phyloP scores from a whole-genome alignment of 2,888 invertebrate species.

The Erebia palarica region DNA sequence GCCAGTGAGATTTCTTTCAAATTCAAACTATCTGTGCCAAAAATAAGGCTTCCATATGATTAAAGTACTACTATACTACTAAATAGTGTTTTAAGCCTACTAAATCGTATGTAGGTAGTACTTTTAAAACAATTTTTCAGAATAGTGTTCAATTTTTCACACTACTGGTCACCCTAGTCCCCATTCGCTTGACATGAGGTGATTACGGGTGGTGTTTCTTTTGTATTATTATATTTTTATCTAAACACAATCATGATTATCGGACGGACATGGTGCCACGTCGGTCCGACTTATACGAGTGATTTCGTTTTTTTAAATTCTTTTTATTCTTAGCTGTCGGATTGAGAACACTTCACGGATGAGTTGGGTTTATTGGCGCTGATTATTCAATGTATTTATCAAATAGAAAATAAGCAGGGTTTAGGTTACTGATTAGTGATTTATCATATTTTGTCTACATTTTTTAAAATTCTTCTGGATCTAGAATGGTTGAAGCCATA shows the following conservation, averaged over 20 bases:
- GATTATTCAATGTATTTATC: neutral
- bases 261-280: constrained; percentile 55
- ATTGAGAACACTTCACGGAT: constrained; percentile 50
- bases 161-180: constrained; percentile 48
- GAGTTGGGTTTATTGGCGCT: constrained; percentile 34
- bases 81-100: too few species aligned
- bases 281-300: constrained; percentile 55
- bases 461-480: too few species aligned
- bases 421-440: neutral
- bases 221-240: constrained; percentile 77
- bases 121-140: neutral
- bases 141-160: neutral
- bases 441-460: too few species aligned
- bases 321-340: constrained; percentile 47
- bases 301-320: constrained; percentile 47
- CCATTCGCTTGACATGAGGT: constrained; percentile 68
- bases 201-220: constrained; percentile 78
- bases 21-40: too few species aligned
- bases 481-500: too few species aligned
- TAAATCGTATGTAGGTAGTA: neutral
- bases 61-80: too few species aligned
- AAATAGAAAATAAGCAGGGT: neutral
- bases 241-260: constrained; percentile 80
- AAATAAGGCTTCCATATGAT: too few species aligned
- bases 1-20: too few species aligned